Conservation (phyloP, 2,113 vertebrate species). For the Tylochromis polylepis region DNA sequence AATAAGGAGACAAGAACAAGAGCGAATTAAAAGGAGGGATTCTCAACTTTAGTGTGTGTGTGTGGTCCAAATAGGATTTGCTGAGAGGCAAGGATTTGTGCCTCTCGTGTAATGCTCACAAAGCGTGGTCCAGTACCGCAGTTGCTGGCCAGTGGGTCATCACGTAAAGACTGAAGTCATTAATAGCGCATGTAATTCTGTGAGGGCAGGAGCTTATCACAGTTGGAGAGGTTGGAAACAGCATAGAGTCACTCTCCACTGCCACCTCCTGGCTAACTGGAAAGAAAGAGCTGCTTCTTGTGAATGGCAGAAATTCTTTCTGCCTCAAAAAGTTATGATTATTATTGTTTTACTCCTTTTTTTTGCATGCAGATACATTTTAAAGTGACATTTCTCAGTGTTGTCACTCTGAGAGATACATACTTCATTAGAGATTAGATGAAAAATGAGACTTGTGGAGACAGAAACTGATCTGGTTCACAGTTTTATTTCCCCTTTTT, state of each 20-base stretch:
- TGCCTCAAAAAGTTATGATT: background rate
- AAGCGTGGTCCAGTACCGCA: background rate
- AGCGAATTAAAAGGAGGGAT: background rate
- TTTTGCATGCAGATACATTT: background rate
- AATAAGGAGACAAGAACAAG: background rate
- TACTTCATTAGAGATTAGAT: background rate
- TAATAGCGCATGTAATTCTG: conserved; percentile 52
- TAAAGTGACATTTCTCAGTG: background rate
- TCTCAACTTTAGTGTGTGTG: background rate
- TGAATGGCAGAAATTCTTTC: background rate
- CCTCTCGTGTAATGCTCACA: background rate
- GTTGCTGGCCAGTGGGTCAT: conserved; percentile 30
- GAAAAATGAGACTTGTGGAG: background rate
- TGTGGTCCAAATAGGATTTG: conserved; percentile 32
- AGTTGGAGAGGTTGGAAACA: background rate
- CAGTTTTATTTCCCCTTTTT: background rate
- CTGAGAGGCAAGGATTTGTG: background rate
- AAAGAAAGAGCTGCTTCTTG: background rate
- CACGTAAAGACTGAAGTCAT: conserved; percentile 16
- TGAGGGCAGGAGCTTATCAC: conserved; percentile 32
- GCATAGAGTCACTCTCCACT: background rate
- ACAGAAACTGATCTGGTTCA: background rate
- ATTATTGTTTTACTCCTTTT: background rate
- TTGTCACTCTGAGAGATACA: background rate
- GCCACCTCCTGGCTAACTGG: conserved; percentile 36